Conservation (phyloP, 2,113 vertebrate genomes). For the Zosterops lateralis region DNA sequence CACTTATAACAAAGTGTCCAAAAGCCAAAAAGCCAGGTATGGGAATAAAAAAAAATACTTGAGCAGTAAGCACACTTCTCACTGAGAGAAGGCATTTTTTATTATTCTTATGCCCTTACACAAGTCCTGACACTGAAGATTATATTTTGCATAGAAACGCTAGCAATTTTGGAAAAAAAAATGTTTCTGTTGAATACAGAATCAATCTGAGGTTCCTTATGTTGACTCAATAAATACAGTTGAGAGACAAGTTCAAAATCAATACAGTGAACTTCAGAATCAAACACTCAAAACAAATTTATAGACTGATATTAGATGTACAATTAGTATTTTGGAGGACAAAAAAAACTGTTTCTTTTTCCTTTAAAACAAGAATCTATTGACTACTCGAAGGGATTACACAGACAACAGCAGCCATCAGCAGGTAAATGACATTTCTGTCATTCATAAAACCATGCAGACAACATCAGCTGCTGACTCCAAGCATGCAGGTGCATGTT, state of each 20-base stretch:
- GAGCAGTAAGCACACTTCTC: not conserved
- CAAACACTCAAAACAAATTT: not conserved
- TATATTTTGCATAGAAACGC: not conserved
- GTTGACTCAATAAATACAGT: not conserved
- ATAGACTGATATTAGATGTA: not conserved
- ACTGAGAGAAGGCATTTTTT: not conserved
- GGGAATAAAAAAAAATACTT: slow-evolving; percentile 7
- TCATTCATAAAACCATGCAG: not conserved
- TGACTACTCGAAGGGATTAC: not conserved
- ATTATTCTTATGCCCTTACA: slow-evolving; percentile 48
- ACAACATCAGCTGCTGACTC: not conserved
- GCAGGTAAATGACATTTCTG: not conserved
- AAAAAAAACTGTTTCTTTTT: not conserved
- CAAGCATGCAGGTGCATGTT: not conserved
- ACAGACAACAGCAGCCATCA: not conserved
- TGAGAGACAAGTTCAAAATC: not conserved
- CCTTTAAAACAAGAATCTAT: not conserved
- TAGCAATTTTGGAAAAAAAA: not conserved
- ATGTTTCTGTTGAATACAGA: not conserved
- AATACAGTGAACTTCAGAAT: not conserved
- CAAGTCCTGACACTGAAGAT: not conserved
- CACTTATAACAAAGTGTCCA: slow-evolving; percentile 27
- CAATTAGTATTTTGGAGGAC: not conserved
- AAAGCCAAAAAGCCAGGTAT: not conserved
- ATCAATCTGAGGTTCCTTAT: not conserved